Base-by-base conservation (phyloP, 2,113 vertebrate species). In the Apteryx owenii region DNA sequence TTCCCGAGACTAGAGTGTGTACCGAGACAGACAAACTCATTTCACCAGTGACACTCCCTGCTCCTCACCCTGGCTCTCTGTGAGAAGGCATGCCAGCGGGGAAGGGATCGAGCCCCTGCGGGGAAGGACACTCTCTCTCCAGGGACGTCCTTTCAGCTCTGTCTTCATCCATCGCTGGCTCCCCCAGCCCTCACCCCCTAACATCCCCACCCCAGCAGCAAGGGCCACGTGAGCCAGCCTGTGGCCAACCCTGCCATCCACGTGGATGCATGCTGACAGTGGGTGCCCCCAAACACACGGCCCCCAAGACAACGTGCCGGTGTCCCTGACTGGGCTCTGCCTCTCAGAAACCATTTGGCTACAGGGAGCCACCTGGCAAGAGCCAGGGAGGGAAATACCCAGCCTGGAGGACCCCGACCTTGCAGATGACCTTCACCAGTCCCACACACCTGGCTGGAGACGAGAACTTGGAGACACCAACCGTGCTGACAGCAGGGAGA, bases 391-490 rank as follows among this genome's bases (percentile, higher is more conserved):
- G 22, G 23, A 16, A 22, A 48, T 36, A 20, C 15, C 64, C 17
- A 9, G 17, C 17, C 29, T 19, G 29, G 31, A 33, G 56, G 56
- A 10, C 56, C 50, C 50, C 2, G 6, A 0, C 66, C 33, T 54
- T n/a, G 19, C 6, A 1, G 4, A 22, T 54, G 81, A 42, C 29
- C 33, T 26, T 28, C 2, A 0, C 31, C 1, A 4, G 33, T 70
- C 7, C 23, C 50, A n/a, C 3, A 0, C 1, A 3, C 38, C 4
- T 2, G 36, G 15, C 31, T 40, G 31, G 36, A 72, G 14, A 8
- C 0, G 2, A 12, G 51, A 26, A 54, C 16, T 68, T 1, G 0
- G 58, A 7, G 29, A 44, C 19, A n/a, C 25, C 4, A 0, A 21
- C 18, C 7, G 25, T 44, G 64, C 48, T 2, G 5, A 18, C 40